Base-by-base conservation (phyloP, 2,797 vertebrate genomes). In the Diplodus puntazzo region DNA sequence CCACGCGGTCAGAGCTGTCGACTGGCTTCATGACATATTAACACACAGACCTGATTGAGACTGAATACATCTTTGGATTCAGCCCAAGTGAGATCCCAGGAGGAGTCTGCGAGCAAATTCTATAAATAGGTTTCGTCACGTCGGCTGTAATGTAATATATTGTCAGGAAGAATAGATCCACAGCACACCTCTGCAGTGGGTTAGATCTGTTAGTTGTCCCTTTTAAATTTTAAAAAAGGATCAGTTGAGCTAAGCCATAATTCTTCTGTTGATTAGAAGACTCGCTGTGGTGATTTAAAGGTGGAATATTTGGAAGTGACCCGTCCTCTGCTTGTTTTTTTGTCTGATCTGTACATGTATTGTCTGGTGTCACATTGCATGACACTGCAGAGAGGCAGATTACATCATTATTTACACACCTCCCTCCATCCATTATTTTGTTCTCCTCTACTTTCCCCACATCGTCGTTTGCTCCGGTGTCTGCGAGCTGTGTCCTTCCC, bases 401-500 rank as follows among this genome's bases (percentile, higher is more conserved):
- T 7, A 61, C 50, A 72, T 79, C 43, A 49, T 64, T 60, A 70
- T 65, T 63, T 64, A 46, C 18, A n/a, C 46, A 18, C 39, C 58
- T 27, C 16, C 54, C 14, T 45, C 63, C 17, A 71, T 85, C 67
- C 23, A 23, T 80, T 52, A 66, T 59, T 62, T 57, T 62, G 23
- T 16, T 69, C 64, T 61, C 46, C 14, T 1, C 55, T 63, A 48
- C 43, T 27, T 53, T 77, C 43, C 55, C 16, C 34, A 34, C 39
- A 21, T 64, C 57, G 77, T 69, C 34, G 79, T 49, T 78, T 58
- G 65, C 75, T 79, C 65, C 43, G 66, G 60, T 60, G 50, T 81
- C 74, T 77, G 27, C 3, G 27, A 0, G 27, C 27, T 57, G 42
- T 72, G 65, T 82, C 69, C 72, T 80, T 59, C 64, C 81, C 55